phyloP scores from a whole-genome alignment of 2,113 vertebrate genomes.

The Arothron firmamentum region DNA sequence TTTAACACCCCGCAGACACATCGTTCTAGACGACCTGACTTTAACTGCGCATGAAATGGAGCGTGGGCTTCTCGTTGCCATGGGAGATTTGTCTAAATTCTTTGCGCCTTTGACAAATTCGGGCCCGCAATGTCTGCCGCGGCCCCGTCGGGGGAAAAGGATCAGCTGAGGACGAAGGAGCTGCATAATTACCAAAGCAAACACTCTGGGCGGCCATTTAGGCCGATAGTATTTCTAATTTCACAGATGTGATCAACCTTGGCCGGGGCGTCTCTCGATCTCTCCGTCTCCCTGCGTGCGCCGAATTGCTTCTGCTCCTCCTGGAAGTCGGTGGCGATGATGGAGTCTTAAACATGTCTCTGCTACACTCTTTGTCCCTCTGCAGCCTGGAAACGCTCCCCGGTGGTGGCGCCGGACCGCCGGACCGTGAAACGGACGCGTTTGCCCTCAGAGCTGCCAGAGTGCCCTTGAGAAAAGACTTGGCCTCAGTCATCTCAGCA shows the following conservation, averaged over 20 bases:
- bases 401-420: conserved; percentile 21
- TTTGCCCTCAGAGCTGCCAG: conserved; percentile 55
- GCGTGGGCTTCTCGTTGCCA: conserved; percentile 55
- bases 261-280: conserved; percentile 17
- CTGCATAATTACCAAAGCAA: conserved; percentile 66
- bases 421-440: conserved; percentile 56
- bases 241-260: conserved; percentile 72
- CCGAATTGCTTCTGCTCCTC: conserved; percentile 29
- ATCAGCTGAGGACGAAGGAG: conserved; percentile 22
- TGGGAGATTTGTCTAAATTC: conserved; percentile 50
- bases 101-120: conserved; percentile 60
- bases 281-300: conserved; percentile 17
- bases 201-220: conserved; percentile 58
- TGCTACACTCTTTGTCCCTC: conserved; percentile 54
- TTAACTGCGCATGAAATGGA: conserved; percentile 67
- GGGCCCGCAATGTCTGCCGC: conserved; percentile 23
- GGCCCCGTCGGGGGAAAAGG: conserved; percentile 23
- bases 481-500: conserved; percentile 34
- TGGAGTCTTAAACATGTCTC: conserved; percentile 61
- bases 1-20: conserved; percentile 54
- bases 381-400: conserved; percentile 39
- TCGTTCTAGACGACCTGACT: conserved; percentile 50
- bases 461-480: conserved; percentile 59
- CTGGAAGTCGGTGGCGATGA: conserved; percentile 53
- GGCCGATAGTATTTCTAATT: conserved; percentile 68